A percentile compares a stretch with the other conserved stretches of the same genome.
Conservation (phyloP, 2,888 invertebrate genomes). For the Biston betularia region DNA sequence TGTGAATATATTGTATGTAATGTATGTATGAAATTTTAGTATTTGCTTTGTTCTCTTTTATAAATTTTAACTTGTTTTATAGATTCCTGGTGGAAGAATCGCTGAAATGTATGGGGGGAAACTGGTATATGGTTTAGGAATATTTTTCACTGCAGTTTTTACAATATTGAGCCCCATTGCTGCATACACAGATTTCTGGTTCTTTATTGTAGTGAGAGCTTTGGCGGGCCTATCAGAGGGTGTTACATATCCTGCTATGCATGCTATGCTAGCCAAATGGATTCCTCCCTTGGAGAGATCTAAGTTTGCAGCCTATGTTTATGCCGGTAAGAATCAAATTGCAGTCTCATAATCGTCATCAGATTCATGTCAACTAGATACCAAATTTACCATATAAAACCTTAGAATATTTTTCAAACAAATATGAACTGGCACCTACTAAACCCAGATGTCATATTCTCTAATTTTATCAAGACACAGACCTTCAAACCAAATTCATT, state of each 20-base stretch:
- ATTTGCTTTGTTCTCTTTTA: background rate
- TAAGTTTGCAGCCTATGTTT: slow-evolving; percentile 95
- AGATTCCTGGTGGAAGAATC: slow-evolving; percentile 91
- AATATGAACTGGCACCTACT: too few relatives aligned
- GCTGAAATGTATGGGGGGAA: slow-evolving; percentile 96
- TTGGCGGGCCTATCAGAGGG: slow-evolving; percentile 95
- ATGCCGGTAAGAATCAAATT: slow-evolving; percentile 87
- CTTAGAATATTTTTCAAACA: too few relatives aligned
- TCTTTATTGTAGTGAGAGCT: slow-evolving; percentile 91
- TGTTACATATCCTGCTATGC: slow-evolving; percentile 97
- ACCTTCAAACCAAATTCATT: too few relatives aligned
- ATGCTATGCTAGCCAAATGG: slow-evolving; percentile 96
- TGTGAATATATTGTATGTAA: too few relatives aligned
- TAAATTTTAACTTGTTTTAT: slow-evolving; percentile 26
- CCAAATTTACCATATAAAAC: too few relatives aligned
- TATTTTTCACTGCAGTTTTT: slow-evolving; percentile 92
- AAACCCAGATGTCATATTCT: too few relatives aligned
- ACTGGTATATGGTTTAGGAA: slow-evolving; percentile 92
- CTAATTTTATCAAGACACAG: too few relatives aligned
- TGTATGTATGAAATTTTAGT: background rate
- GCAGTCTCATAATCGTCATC: background rate
- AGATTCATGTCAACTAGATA: too few relatives aligned
- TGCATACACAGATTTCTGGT: slow-evolving; percentile 88
- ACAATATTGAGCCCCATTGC: slow-evolving; percentile 94
- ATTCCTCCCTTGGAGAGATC: slow-evolving; percentile 96